phyloP scores from a whole-genome alignment of 2,113 vertebrate genomes.

The Nanorana parkeri region DNA sequence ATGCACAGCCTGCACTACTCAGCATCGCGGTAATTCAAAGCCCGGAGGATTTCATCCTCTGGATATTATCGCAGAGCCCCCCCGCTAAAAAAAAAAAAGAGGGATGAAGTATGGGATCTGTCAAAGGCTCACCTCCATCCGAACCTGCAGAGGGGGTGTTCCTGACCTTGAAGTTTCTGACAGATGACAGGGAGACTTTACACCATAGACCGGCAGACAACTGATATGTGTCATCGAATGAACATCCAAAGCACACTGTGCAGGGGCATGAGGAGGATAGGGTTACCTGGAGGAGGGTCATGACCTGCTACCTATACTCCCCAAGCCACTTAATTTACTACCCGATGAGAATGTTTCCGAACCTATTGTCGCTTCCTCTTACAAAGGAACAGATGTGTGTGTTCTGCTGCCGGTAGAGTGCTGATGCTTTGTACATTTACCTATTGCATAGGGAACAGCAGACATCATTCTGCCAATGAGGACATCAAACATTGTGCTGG shows the following conservation, averaged over 20 bases:
- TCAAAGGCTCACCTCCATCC: not conserved
- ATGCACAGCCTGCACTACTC: conserved; percentile 55
- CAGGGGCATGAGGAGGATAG: not conserved
- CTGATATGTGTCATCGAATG: conserved; percentile 9
- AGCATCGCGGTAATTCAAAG: conserved; percentile 69
- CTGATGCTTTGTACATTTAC: too few species aligned
- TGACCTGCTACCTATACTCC: not conserved
- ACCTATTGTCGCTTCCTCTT: too few species aligned
- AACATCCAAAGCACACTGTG: not conserved
- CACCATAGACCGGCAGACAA: not conserved
- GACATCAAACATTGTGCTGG: too few species aligned
- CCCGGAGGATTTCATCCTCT: conserved; percentile 43
- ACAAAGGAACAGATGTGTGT: too few species aligned
- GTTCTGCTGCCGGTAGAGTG: too few species aligned
- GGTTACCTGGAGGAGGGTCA: not conserved
- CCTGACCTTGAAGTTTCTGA: conserved; percentile 42
- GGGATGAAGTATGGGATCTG: conserved; percentile 45
- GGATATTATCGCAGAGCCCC: conserved; percentile 53
- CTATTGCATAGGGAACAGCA: too few species aligned
- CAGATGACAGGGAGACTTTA: conserved; percentile 15
- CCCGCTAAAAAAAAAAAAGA: too few species aligned
- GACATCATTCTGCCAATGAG: too few species aligned
- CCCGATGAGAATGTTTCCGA: not conserved
- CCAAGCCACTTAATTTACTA: not conserved
- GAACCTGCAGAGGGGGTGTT: conserved; percentile 21